Evolutionary conservation across 2,113 vertebrate genomes (phyloP).

Genomic region (Petromus typicus): DNA sequence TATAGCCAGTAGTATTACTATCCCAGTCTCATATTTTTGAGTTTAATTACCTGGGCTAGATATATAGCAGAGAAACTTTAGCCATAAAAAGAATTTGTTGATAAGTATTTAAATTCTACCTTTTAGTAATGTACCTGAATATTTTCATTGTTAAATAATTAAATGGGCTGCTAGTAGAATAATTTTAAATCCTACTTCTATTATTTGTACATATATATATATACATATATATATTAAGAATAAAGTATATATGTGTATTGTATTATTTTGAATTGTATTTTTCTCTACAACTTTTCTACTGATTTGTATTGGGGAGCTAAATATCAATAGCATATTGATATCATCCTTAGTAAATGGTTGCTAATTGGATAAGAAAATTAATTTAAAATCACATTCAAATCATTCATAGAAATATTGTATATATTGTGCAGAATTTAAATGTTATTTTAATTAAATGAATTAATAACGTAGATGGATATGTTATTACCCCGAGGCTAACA

Average conservation of each 20-base stretch:
- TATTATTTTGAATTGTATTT: background rate
- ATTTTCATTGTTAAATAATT: conserved; percentile 69
- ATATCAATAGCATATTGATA: conserved; percentile 29
- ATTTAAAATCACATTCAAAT: conserved; percentile 57
- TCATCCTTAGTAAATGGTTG: conserved; percentile 65
- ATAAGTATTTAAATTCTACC: conserved; percentile 62
- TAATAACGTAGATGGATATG: conserved; percentile 56
- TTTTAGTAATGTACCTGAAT: conserved; percentile 59
- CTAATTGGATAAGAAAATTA: background rate
- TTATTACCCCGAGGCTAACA: conserved; percentile 7
- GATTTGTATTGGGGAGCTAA: conserved; percentile 26
- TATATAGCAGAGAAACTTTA: conserved; percentile 64
- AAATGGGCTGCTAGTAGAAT: conserved; percentile 44
- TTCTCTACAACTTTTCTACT: background rate
- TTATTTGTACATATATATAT: conserved; percentile 8
- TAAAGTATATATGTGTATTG: background rate
- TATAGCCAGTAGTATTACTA: background rate
- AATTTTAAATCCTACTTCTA: background rate
- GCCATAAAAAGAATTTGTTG: conserved; percentile 66
- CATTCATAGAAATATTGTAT: conserved; percentile 53
- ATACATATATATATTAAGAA: background rate
- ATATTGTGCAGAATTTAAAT: conserved; percentile 69
- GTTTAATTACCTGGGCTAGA: conserved; percentile 76
- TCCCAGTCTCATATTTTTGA: conserved; percentile 52
- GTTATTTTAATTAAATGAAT: conserved; percentile 73